phyloP scores from a whole-genome alignment of 1,140 invertebrate genomes.

The Potamilus streckersoni region DNA sequence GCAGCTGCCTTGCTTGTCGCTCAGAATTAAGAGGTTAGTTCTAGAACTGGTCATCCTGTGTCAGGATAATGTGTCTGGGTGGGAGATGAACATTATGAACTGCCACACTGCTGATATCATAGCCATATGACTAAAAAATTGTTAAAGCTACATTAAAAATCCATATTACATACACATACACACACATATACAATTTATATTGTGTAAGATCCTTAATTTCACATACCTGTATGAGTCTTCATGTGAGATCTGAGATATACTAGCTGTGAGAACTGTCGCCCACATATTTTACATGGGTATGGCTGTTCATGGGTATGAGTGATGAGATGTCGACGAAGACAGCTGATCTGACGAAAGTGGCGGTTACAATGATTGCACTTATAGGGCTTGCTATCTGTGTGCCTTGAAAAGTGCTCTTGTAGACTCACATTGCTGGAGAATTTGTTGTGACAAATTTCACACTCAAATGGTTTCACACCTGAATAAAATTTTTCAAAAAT shows the following conservation, averaged over 20 bases:
- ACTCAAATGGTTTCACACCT: constrained; percentile 65
- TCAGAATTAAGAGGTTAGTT: too few relatives aligned
- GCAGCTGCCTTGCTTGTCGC: too few relatives aligned
- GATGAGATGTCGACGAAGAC: constrained; percentile 53
- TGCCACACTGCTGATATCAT: too few relatives aligned
- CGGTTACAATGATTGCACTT: constrained; percentile 52
- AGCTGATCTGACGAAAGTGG: constrained; percentile 60
- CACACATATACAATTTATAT: too few relatives aligned
- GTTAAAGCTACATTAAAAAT: too few relatives aligned
- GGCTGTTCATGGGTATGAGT: constrained; percentile 56
- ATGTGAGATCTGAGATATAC: constrained; percentile 62
- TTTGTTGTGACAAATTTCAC: constrained; percentile 56
- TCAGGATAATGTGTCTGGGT: too few relatives aligned
- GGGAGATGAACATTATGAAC: too few relatives aligned
- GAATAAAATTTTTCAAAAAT: constrained; percentile 6
- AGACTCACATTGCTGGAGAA: constrained; percentile 60
- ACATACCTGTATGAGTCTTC: constrained; percentile 61
- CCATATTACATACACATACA: too few relatives aligned
- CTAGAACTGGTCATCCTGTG: too few relatives aligned
- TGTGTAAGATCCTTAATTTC: too few relatives aligned
- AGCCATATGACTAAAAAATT: too few relatives aligned
- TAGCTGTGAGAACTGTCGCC: constrained; percentile 53
- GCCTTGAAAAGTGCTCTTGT: constrained; percentile 57
- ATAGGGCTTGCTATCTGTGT: constrained; percentile 54
- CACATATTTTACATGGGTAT: constrained; percentile 55